Evolutionary conservation across 2,113 vertebrate species (phyloP).

Genomic region (Sinocyclocheilus grahami): DNA sequence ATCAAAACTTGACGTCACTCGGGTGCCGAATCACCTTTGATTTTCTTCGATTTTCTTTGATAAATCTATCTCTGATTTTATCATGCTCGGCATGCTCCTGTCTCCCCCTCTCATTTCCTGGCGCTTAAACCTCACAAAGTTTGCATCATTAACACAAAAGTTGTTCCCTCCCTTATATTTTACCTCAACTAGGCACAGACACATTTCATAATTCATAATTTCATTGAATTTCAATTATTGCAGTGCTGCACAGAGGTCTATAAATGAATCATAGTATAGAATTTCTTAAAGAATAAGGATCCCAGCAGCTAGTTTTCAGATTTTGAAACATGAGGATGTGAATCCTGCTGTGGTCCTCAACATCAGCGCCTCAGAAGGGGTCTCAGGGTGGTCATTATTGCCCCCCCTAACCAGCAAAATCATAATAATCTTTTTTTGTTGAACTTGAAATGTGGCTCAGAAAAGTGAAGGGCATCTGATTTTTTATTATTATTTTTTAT

Average conservation of each 20-base stretch:
- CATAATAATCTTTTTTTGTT: not conserved
- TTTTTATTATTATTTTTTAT: not conserved
- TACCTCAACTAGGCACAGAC: not conserved
- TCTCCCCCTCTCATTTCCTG: conserved; percentile 10
- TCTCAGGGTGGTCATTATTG: not conserved
- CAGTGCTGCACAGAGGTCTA: not conserved
- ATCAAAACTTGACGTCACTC: conserved; percentile 14
- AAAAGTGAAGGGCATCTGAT: not conserved
- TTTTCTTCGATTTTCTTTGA: not conserved
- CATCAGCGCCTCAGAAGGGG: not conserved
- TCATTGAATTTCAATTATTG: not conserved
- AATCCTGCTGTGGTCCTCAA: not conserved
- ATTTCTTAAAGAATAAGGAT: not conserved
- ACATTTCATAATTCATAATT: conserved; percentile 31
- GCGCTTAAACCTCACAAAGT: conserved; percentile 5
- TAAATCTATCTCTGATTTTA: conserved; percentile 2
- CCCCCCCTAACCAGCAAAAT: not conserved
- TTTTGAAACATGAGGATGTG: not conserved
- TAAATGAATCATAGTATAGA: conserved; percentile 14
- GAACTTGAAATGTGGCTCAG: not conserved
- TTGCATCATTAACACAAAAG: conserved; percentile 35
- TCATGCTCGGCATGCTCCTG: not conserved
- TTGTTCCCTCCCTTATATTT: not conserved
- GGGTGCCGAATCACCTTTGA: conserved; percentile 19
- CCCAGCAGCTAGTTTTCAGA: not conserved